Conservation (phyloP, 2,888 invertebrate genomes). For the Aspidiotus destructor region DNA sequence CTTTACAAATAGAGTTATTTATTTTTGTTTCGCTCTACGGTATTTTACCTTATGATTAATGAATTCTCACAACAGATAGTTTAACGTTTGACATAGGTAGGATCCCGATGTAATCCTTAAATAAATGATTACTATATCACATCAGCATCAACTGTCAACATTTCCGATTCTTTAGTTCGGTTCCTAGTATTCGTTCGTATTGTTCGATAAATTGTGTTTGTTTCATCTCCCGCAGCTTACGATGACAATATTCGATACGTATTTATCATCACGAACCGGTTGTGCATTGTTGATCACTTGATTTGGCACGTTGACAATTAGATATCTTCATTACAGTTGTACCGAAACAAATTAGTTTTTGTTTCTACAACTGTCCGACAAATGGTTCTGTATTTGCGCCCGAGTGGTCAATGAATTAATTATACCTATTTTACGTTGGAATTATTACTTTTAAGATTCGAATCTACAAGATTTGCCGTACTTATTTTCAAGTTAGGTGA, state of each 20-base stretch:
- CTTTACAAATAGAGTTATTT: no score
- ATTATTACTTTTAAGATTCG: no score
- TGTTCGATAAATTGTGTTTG: not conserved
- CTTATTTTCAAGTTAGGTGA: no score
- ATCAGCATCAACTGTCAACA: slow-evolving; percentile 2
- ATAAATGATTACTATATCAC: not conserved
- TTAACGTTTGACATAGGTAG: not conserved
- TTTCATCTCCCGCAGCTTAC: slow-evolving; percentile 21
- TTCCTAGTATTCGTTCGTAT: not conserved
- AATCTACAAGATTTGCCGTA: no score
- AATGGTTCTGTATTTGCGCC: no score
- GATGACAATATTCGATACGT: slow-evolving; percentile 31
- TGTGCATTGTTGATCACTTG: not conserved
- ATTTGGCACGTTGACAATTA: not conserved
- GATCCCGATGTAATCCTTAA: not conserved
- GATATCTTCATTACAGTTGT: not conserved
- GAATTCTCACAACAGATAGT: not conserved
- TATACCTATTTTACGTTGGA: no score
- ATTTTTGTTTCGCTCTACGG: no score
- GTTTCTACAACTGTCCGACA: no score
- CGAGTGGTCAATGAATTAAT: no score
- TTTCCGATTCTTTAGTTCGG: not conserved
- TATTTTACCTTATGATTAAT: not conserved
- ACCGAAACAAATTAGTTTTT: no score
- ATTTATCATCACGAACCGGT: slow-evolving; percentile 26